phyloP scores from a whole-genome alignment of 2,888 invertebrate genomes.

The Sinhomidia bicolor region DNA sequence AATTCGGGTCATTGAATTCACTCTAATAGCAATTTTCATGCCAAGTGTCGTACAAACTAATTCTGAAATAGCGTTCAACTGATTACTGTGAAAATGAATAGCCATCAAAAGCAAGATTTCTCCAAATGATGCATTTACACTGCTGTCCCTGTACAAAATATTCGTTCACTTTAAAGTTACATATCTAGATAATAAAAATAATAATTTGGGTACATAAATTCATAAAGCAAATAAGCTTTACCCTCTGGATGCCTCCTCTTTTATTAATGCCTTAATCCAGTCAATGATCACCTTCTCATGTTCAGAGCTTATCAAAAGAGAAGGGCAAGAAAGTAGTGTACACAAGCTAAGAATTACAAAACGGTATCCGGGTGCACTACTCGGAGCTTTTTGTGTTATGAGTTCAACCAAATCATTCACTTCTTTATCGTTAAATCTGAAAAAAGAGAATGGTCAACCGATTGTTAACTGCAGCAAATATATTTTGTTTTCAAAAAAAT shows the following conservation, averaged over 20 bases:
- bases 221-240: constrained; percentile 29
- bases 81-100: constrained; percentile 98
- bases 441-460: not conserved
- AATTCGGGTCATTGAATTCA: constrained; percentile 93
- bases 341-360: constrained; percentile 96
- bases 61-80: constrained; percentile 95
- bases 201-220: too few relatives aligned
- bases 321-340: constrained; percentile 96
- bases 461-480: not conserved
- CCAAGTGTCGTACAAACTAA: constrained; percentile 96
- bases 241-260: constrained; percentile 91
- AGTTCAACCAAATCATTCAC: constrained; percentile 91
- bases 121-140: constrained; percentile 90
- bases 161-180: too few relatives aligned
- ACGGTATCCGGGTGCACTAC: constrained; percentile 94
- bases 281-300: constrained; percentile 94
- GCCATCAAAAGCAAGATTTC: constrained; percentile 98
- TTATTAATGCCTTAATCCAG: constrained; percentile 96
- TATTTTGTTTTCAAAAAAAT: too few relatives aligned
- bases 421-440: constrained; percentile 94
- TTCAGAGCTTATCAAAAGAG: constrained; percentile 88
- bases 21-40: constrained; percentile 95
- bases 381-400: constrained; percentile 93
- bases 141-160: constrained; percentile 59
- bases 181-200: too few relatives aligned